Base-by-base conservation (phyloP, 2,797 vertebrate species). In the Enteromius radiatus region DNA sequence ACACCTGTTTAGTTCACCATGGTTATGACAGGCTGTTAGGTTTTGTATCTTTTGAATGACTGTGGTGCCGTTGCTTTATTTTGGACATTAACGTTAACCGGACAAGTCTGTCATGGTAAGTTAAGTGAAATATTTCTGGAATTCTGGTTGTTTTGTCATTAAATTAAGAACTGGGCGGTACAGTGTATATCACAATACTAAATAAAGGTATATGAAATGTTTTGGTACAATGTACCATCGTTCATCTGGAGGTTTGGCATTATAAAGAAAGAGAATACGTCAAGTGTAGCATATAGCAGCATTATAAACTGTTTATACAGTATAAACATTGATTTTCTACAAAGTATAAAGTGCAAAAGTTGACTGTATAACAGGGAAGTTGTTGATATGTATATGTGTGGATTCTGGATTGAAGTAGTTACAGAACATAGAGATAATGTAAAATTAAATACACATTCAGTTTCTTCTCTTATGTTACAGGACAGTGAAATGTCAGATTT, bases 401-500 rank as follows among this genome's bases (percentile, higher is more conserved):
- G 26, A 63, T 15, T 49, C 59, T 61, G 59, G 26, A 61, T 14
- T 61, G 5, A 61, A 47, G 17, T 31, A 43, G n/a, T 11, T 26
- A 26, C 73, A 43, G 74, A 12, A 21, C n/a, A 3, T 26, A 11
- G 15, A 59, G n/a, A 76, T 23, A 26, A 71, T 31, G 36, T 3
- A 2, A 43, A 41, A 67, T 9, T 1, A 11, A 10, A 28, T 11
- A 17, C 23, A 63, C 8, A 15, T 69, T 61, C 5, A n/a, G 19
- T 5, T 74, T 80, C 23, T 3, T 15, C n/a, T 49, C 10, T 76
- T 38, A n/a, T 80, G 19, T 6, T 69, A 36, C 5, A 94, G 93
- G 92, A 93, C 61, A 93, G 92, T 19, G 93, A 94, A 54, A 90
- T 89, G 73, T 94, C 94, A 3, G 93, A 94, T 61, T 85, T 91